Evolutionary conservation across 2,113 vertebrate species (phyloP).

Genomic region (Nycticorax nycticorax): DNA sequence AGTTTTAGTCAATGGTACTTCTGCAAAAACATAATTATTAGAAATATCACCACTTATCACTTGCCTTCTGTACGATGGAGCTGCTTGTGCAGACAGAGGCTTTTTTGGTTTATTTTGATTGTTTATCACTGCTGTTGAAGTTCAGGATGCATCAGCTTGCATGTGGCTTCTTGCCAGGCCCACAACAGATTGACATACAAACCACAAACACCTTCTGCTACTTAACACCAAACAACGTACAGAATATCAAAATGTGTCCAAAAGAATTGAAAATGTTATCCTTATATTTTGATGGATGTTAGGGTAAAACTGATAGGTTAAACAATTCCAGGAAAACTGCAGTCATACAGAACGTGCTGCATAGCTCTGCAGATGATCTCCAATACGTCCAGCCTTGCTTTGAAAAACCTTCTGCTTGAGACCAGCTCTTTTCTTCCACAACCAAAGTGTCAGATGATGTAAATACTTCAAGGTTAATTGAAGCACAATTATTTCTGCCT

Average conservation of each 20-base stretch:
- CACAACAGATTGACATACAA: slow-evolving; percentile 3
- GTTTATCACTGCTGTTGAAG: background rate
- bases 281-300: background rate
- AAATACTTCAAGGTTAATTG: background rate
- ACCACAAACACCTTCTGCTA: slow-evolving; percentile 31
- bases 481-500: background rate
- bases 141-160: background rate
- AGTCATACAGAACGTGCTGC: background rate
- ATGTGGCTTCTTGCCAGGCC: slow-evolving; percentile 12
- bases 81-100: background rate
- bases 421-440: background rate
- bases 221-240: background rate
- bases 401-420: background rate
- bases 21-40: background rate
- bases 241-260: background rate
- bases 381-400: background rate
- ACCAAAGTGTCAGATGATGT: background rate
- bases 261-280: background rate
- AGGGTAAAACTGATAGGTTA: background rate
- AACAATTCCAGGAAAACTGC: background rate
- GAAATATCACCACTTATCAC: background rate
- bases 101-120: background rate
- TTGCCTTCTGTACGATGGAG: background rate
- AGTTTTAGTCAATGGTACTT: background rate
- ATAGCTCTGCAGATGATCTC: background rate